Evolutionary conservation across 2,797 vertebrate genomes (phyloP), one percentile per base, ranked within the genome.

Genomic region (Peromyscus nudipes): DNA sequence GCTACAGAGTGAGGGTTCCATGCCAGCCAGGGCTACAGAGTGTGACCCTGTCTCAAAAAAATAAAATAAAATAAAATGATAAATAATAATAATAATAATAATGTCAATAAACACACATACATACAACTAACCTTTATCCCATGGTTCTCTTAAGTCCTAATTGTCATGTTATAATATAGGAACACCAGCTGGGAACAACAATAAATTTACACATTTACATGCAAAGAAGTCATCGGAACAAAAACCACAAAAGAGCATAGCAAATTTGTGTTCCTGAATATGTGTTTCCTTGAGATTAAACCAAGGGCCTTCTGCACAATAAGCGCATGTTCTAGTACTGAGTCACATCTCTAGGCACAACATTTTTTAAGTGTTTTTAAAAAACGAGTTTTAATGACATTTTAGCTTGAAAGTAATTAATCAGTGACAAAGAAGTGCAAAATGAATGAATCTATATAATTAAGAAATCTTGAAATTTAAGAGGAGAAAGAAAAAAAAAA

Each of bases 381-480:
- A 64, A 62, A 37, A 83, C 29, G 25, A 76, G 11, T 65, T 46
- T 77, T 31, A 93, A 93, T n/a, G 25, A 29, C 43, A 76, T 62
- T 64, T 23, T 62, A 11, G 73, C 29, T 77, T 77, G 8, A 25
- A 62, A 34, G 37, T 64, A 14, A 88, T 73, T 40, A 76, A n/a
- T 76, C 27, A 46, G 55, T 92, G 43, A 60, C 6, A 95, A 93
- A 49, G 83, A 85, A 13, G 14, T 52, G 19, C 4, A 73, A 12
- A 80, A 73, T 12, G 6, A 90, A 37, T 67, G 12, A 93, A 79
- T 46, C 67, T 93, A n/a, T 43, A 76, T 52, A 80, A 89, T 37
- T 34, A 94, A 89, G 14, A 80, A 2, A 76, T 85, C 37, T 69
- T 86, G 4, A 93, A 96, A 93, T 84, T 73, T 86, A 86, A 86